phyloP scores from a whole-genome alignment of 2,888 invertebrate species.

The Anoncus sp. region DNA sequence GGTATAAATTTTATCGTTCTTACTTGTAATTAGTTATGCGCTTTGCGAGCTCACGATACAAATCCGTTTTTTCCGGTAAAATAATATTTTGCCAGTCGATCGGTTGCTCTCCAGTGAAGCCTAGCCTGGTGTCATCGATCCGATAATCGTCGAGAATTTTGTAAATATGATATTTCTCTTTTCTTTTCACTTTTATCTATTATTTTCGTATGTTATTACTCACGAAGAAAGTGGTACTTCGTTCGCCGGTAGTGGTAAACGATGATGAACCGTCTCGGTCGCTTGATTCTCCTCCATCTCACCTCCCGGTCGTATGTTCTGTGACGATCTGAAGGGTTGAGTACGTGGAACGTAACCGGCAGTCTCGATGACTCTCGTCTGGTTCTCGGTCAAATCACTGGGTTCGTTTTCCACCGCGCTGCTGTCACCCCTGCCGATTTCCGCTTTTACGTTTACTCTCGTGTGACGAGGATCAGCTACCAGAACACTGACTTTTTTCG shows the following conservation, averaged over 20 bases:
- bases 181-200: not conserved
- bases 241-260: conserved; percentile 39
- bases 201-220: conserved; percentile 56
- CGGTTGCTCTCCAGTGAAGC: conserved; percentile 85
- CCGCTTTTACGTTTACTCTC: conserved; percentile 85
- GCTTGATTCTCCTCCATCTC: conserved; percentile 73
- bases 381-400: conserved; percentile 61
- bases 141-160: not conserved
- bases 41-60: conserved; percentile 87
- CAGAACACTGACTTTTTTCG: conserved; percentile 88
- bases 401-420: conserved; percentile 13
- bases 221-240: conserved; percentile 80
- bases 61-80: conserved; percentile 88
- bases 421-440: conserved; percentile 69
- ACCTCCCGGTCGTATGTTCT: conserved; percentile 62
- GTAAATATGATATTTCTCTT: too few species aligned
- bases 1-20: conserved; percentile 68
- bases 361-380: conserved; percentile 66
- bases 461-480: conserved; percentile 88
- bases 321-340: conserved; percentile 71
- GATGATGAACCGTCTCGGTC: conserved; percentile 59
- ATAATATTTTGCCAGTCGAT: conserved; percentile 87
- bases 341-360: conserved; percentile 73
- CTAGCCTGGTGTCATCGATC: conserved; percentile 83
- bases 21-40: conserved; percentile 88